Conservation (phyloP, 2,888 invertebrate species). For the Cylindroiulus punctatus region DNA sequence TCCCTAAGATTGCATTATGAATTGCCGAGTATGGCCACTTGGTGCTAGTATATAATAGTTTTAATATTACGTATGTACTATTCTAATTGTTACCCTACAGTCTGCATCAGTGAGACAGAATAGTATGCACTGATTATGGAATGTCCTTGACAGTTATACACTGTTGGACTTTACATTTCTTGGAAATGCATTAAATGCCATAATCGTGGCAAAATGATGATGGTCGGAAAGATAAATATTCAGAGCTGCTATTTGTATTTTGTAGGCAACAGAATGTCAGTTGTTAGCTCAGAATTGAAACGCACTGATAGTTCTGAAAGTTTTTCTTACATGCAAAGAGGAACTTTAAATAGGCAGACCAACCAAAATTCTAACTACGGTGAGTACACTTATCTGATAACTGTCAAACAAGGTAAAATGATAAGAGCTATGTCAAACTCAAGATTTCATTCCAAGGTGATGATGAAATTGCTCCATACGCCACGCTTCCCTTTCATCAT, state of each 20-base stretch:
- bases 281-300: neutral
- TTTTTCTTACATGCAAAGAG: constrained; percentile 54
- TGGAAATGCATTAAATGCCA: no score
- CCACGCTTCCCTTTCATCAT: constrained; percentile 49
- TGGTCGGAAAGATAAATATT: no score
- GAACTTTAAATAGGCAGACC: constrained; percentile 10
- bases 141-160: no score
- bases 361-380: neutral
- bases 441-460: constrained; percentile 16
- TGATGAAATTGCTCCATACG: constrained; percentile 53
- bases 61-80: no score
- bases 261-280: constrained; percentile 37
- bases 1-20: no score
- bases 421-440: neutral
- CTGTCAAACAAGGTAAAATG: neutral
- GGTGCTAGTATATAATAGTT: no score
- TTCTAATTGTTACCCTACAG: no score
- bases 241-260: neutral
- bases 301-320: constrained; percentile 54
- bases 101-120: no score
- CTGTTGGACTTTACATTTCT: no score
- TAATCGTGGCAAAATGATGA: no score
- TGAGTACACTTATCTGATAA: neutral
- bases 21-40: no score
- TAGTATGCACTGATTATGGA: no score